phyloP scores from a whole-genome alignment of 1,140 invertebrate genomes.

The Chrysopa pallens region DNA sequence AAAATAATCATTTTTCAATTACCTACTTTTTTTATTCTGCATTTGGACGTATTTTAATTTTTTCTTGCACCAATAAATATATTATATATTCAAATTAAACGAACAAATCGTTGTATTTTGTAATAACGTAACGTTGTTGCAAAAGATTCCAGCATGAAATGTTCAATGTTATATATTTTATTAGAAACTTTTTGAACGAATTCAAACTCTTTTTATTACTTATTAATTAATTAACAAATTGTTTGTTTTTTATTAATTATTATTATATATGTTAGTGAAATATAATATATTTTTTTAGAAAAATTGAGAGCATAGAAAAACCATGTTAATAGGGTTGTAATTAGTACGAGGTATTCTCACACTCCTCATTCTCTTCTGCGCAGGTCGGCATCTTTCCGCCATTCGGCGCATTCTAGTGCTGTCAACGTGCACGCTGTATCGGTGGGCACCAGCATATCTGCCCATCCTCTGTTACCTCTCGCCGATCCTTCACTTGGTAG shows the following conservation, averaged over 20 bases:
- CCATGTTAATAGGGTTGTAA: neutral
- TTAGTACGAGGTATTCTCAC: conserved; percentile 4
- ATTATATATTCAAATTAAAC: no score
- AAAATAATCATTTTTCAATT: no score
- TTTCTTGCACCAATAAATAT: no score
- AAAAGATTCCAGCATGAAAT: no score
- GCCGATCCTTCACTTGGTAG: conserved; percentile 9
- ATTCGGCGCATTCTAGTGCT: conserved; percentile 22
- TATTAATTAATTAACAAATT: no score
- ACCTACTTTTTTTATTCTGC: no score
- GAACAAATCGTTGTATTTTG: no score
- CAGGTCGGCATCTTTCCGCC: conserved; percentile 24
- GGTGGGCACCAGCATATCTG: conserved; percentile 25
- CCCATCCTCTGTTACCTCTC: conserved; percentile 23
- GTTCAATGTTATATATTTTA: no score
- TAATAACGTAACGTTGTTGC: no score
- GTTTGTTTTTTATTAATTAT: neutral
- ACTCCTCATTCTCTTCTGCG: conserved; percentile 22
- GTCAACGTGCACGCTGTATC: conserved; percentile 21
- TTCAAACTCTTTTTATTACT: no score
- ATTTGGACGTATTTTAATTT: no score
- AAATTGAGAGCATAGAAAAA: neutral
- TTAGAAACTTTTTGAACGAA: no score
- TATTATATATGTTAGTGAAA: conserved; percentile 1
- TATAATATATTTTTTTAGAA: neutral